A percentile compares a stretch with the other conserved stretches of the same genome.
Evolutionary conservation across 2,888 invertebrate genomes (phyloP).

Genomic region (Caenorhabditis sp.): DNA sequence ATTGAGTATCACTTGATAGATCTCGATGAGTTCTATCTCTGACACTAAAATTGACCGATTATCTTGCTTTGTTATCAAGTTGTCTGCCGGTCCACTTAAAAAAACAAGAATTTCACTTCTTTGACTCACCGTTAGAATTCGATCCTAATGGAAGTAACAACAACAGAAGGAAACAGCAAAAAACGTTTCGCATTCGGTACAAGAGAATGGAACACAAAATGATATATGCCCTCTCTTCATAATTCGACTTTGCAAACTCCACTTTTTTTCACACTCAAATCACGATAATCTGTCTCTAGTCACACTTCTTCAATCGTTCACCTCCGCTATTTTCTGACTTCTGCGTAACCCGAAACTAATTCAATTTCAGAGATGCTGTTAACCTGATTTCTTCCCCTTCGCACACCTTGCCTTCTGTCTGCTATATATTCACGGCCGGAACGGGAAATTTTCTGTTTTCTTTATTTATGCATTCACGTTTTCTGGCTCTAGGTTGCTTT

Average conservation of each 20-base stretch:
- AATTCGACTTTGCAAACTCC: neutral
- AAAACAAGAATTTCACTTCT: too few species aligned
- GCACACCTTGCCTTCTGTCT: neutral
- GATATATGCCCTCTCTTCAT: too few species aligned
- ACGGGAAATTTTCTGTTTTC: conserved; percentile 14
- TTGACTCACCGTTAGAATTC: neutral
- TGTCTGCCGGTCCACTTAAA: too few species aligned
- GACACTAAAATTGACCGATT: too few species aligned
- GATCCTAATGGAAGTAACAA: neutral
- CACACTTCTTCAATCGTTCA: neutral
- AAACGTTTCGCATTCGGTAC: neutral
- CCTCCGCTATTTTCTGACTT: neutral
- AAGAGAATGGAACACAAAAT: neutral
- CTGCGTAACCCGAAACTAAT: neutral
- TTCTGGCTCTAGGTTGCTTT: conserved; percentile 8
- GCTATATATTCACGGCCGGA: neutral
- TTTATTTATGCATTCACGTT: conserved; percentile 20
- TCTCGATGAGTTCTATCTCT: too few species aligned
- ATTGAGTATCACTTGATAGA: too few species aligned
- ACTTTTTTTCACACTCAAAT: neutral
- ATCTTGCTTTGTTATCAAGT: too few species aligned
- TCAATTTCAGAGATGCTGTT: conserved; percentile 10
- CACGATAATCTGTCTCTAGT: neutral
- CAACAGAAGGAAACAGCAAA: neutral
- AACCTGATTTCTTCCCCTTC: conserved; percentile 36